Conservation (phyloP, 2,113 vertebrate genomes). For the Ictidomys tridecemlineatus region DNA sequence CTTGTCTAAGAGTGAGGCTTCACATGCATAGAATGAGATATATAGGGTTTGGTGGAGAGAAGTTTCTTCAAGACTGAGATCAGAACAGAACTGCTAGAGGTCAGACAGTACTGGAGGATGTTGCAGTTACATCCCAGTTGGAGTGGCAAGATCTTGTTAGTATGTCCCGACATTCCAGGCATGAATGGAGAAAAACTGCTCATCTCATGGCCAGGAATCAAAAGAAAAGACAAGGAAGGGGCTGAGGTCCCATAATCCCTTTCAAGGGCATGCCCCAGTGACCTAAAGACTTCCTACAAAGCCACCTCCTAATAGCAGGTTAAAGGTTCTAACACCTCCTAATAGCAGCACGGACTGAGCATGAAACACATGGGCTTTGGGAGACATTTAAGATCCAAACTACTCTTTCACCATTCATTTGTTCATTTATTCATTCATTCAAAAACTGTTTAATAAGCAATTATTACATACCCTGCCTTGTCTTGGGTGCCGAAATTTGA, state of each 20-base stretch:
- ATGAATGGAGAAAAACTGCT: background rate
- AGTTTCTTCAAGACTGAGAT: background rate
- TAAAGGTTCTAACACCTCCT: no score
- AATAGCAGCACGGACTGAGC: background rate
- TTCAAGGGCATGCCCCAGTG: background rate
- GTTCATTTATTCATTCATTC: background rate
- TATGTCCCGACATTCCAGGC: background rate
- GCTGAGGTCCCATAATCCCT: no score
- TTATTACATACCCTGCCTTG: background rate
- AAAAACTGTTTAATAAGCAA: background rate
- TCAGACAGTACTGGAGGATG: background rate
- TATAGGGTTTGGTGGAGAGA: background rate
- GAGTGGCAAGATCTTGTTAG: background rate
- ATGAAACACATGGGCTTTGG: background rate
- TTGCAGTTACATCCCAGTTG: background rate
- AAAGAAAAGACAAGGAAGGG: background rate
- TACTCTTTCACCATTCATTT: background rate
- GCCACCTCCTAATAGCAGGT: no score
- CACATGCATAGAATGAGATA: background rate
- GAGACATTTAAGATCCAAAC: background rate
- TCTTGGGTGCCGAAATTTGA: background rate
- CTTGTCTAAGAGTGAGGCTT: background rate
- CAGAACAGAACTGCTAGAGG: background rate
- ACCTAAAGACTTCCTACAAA: background rate
- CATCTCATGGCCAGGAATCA: background rate